phyloP scores from a whole-genome alignment of 2,888 invertebrate genomes.

The Melieria picta region DNA sequence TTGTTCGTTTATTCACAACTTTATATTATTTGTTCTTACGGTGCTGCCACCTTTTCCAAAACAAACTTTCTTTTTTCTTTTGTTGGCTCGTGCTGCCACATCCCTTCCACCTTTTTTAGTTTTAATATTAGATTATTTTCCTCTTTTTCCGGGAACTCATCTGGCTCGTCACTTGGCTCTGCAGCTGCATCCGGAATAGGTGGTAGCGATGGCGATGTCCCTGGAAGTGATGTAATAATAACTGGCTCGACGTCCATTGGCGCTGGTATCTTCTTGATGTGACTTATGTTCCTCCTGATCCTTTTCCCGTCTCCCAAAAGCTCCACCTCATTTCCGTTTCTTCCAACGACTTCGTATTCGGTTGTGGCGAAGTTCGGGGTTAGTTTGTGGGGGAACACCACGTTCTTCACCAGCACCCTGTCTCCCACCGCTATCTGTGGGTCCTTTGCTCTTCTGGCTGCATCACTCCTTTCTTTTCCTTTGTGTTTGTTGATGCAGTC shows the following conservation, averaged over 20 bases:
- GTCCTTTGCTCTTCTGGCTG: conserved; percentile 33
- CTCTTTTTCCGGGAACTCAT: no score
- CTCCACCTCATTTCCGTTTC: conserved; percentile 26
- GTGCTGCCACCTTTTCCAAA: no score
- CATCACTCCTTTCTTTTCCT: conserved; percentile 36
- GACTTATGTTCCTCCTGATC: conserved; percentile 20
- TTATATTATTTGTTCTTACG: no score
- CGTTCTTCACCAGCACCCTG: conserved; percentile 32
- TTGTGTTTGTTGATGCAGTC: conserved; percentile 40
- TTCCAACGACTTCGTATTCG: conserved; percentile 27
- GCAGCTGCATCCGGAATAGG: no score
- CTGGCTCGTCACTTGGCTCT: no score
- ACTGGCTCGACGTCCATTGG: no score
- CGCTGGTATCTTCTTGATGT: conserved; percentile 19
- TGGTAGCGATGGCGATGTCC: no score
- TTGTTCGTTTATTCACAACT: no score
- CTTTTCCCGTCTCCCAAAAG: conserved; percentile 18
- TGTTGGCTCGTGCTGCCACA: no score
- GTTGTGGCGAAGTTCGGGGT: background rate
- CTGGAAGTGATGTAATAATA: no score
- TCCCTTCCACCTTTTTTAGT: conserved; percentile 11
- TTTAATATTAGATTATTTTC: no score
- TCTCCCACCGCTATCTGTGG: conserved; percentile 35
- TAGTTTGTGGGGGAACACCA: background rate
- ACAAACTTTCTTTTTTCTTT: no score